Conservation (phyloP, 2,888 invertebrate species). For the Geotrupes spiniger region DNA sequence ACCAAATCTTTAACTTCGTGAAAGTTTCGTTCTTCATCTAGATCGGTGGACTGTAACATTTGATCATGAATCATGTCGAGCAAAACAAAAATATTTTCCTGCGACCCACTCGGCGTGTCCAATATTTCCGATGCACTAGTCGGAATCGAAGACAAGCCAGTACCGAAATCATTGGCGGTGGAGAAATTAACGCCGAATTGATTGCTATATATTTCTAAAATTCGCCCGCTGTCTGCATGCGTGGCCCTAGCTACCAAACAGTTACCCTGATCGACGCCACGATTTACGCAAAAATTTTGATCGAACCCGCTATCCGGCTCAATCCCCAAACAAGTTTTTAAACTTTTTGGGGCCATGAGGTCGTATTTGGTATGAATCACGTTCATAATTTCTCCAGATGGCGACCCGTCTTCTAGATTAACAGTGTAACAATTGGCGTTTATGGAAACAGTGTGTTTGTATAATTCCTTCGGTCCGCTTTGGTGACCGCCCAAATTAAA, state of each 20-base stretch:
- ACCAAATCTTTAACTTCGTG: conserved; percentile 8
- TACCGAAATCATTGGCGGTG: conserved; percentile 62
- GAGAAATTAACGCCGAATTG: conserved; percentile 88
- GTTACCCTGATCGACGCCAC: conserved; percentile 54
- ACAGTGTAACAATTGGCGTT: conserved; percentile 75
- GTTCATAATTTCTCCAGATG: conserved; percentile 69
- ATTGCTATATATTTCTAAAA: conserved; percentile 76
- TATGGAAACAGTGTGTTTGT: conserved; percentile 68
- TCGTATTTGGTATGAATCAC: conserved; percentile 73
- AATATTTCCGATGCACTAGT: neutral
- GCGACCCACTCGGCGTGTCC: neutral
- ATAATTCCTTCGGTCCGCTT: conserved; percentile 60
- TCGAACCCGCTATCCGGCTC: conserved; percentile 66
- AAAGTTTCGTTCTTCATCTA: conserved; percentile 3
- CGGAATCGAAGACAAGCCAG: conserved; percentile 25
- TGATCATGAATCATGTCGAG: conserved; percentile 8
- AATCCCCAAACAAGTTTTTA: conserved; percentile 52
- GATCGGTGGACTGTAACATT: neutral
- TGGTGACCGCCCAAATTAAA: conserved; percentile 91
- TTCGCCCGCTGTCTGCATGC: conserved; percentile 69
- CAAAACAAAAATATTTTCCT: conserved; percentile 10
- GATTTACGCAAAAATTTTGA: conserved; percentile 75
- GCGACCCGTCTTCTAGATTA: conserved; percentile 62
- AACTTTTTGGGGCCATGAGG: conserved; percentile 62
- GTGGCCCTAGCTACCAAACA: conserved; percentile 64